phyloP scores from a whole-genome alignment of 2,797 vertebrate species.

The Epinephelus coioides region DNA sequence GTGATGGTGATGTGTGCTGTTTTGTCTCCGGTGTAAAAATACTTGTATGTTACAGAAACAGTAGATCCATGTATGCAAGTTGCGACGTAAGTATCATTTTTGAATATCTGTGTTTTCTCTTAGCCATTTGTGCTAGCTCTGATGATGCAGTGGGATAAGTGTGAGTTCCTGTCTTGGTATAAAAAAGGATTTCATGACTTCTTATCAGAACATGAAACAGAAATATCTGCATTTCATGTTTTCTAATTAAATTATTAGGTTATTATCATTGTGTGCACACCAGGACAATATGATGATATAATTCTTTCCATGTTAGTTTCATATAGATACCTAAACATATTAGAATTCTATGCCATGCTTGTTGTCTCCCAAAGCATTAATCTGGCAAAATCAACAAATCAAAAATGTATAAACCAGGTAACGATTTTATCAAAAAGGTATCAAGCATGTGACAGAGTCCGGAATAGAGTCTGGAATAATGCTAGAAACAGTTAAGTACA shows the following conservation, averaged over 20 bases:
- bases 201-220: background rate
- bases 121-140: background rate
- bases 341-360: slow-evolving; percentile 30
- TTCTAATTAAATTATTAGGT: slow-evolving; percentile 5
- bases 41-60: slow-evolving; percentile 23
- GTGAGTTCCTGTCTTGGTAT: background rate
- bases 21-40: slow-evolving; percentile 46
- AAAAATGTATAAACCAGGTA: slow-evolving; percentile 63
- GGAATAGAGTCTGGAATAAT: slow-evolving; percentile 32
- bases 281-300: background rate
- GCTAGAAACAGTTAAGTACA: slow-evolving; percentile 36
- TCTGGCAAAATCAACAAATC: slow-evolving; percentile 61
- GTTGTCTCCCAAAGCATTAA: slow-evolving; percentile 44
- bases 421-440: slow-evolving; percentile 58
- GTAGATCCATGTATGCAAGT: slow-evolving; percentile 9
- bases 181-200: background rate
- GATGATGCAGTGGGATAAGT: too few relatives aligned
- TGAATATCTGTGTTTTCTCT: background rate
- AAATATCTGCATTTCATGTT: background rate
- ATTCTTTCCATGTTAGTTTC: background rate
- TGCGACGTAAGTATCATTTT: slow-evolving; percentile 7
- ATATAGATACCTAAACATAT: slow-evolving; percentile 11
- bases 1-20: slow-evolving; percentile 51
- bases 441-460: slow-evolving; percentile 42
- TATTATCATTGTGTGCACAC: background rate